Evolutionary conservation across 2,113 vertebrate species (phyloP).

Genomic region (Ameiurus melas): DNA sequence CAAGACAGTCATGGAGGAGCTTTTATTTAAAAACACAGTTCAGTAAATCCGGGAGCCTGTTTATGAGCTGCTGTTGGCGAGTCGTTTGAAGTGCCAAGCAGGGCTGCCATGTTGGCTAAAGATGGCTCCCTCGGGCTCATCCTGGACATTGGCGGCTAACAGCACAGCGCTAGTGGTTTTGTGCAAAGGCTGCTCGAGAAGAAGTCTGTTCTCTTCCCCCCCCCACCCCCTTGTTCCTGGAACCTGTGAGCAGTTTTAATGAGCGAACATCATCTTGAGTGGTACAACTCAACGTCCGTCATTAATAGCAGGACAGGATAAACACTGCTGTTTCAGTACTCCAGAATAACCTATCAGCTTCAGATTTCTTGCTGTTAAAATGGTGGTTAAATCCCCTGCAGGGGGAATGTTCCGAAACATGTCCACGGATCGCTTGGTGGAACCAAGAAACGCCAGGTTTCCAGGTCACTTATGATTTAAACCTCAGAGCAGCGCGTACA

Average conservation of each 20-base stretch:
- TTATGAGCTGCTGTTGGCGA: constrained; percentile 33
- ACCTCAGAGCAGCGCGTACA: neutral
- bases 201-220: neutral
- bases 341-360: neutral
- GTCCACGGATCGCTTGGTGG: neutral
- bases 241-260: neutral
- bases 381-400: neutral
- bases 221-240: neutral
- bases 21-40: constrained; percentile 45
- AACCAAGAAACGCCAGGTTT: neutral
- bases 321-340: neutral
- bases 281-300: neutral
- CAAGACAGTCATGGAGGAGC: constrained; percentile 17
- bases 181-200: constrained; percentile 12
- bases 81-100: constrained; percentile 21
- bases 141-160: constrained; percentile 5
- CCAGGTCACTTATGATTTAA: neutral
- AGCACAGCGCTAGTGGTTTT: neutral
- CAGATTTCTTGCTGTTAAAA: neutral
- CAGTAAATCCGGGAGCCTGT: constrained; percentile 27
- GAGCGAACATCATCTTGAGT: neutral
- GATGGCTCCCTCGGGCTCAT: constrained; percentile 37
- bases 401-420: neutral
- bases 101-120: constrained; percentile 23
- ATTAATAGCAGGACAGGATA: neutral